phyloP scores from a whole-genome alignment of 2,797 vertebrate genomes.

The Orestias chungarensis region DNA sequence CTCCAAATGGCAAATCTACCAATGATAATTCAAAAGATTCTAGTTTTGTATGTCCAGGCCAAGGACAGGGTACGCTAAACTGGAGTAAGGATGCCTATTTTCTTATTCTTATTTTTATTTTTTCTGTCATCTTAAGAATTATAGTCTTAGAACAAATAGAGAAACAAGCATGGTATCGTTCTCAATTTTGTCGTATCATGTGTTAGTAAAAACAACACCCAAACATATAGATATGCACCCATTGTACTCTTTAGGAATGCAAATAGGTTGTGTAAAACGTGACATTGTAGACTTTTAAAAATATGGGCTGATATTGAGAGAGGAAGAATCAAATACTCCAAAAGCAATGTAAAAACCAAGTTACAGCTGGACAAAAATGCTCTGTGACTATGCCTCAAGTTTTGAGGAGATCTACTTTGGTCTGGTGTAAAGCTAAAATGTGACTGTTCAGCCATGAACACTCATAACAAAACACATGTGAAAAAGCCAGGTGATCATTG shows the following conservation, averaged over 20 bases:
- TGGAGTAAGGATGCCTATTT: neutral
- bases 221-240: neutral
- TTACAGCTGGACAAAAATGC: neutral
- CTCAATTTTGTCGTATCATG: neutral
- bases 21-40: neutral
- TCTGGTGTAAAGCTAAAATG: neutral
- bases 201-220: neutral
- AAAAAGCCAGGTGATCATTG: neutral
- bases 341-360: neutral
- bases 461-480: neutral
- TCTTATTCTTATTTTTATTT: neutral
- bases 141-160: too few relatives aligned
- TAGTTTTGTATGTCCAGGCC: neutral
- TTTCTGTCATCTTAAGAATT: too few relatives aligned
- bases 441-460: neutral
- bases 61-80: neutral
- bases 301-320: neutral
- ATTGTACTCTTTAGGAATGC: neutral
- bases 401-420: neutral
- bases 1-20: neutral
- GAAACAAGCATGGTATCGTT: neutral
- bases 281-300: neutral
- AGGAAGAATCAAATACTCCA: neutral
- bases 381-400: neutral
- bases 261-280: neutral